Evolutionary conservation across 2,797 vertebrate species (phyloP).

Genomic region (Chelon labrosus): DNA sequence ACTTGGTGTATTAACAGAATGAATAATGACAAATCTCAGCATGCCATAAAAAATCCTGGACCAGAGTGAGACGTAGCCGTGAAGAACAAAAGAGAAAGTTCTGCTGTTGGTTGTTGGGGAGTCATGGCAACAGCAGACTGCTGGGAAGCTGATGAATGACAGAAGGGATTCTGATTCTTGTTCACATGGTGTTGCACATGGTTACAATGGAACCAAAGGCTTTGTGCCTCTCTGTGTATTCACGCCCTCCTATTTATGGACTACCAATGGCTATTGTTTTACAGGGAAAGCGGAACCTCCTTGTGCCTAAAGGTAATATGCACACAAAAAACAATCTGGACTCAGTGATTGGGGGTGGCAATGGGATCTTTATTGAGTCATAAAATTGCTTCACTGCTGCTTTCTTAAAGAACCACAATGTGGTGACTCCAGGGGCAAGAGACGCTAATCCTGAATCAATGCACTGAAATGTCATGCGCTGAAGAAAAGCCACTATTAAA

Average conservation of each 20-base stretch:
- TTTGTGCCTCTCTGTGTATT: constrained; percentile 33
- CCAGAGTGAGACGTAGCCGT: constrained; percentile 23
- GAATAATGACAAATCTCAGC: constrained; percentile 62
- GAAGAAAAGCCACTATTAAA: constrained; percentile 24
- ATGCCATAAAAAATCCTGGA: constrained; percentile 36
- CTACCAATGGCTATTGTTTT: constrained; percentile 46
- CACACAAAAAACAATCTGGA: constrained; percentile 12
- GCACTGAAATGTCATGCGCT: constrained; percentile 7
- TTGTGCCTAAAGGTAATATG: constrained; percentile 29
- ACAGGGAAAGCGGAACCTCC: constrained; percentile 12
- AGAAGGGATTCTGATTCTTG: constrained; percentile 63
- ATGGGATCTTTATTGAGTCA: constrained; percentile 18
- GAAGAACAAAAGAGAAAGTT: constrained; percentile 63
- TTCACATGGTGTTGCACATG: constrained; percentile 65
- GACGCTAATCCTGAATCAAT: constrained; percentile 23
- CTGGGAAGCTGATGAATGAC: constrained; percentile 66
- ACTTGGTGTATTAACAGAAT: constrained; percentile 37
- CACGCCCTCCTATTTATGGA: constrained; percentile 49
- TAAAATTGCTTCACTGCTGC: neutral
- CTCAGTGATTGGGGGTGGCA: neutral
- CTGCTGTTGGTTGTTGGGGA: constrained; percentile 47
- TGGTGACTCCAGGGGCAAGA: constrained; percentile 14
- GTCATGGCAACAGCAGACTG: constrained; percentile 69
- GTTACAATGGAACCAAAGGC: constrained; percentile 26
- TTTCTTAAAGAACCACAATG: constrained; percentile 18